Percentiles rank a stretch among this genome's conserved stretches.
Evolutionary conservation across 2,797 vertebrate genomes (phyloP).

Genomic region (Monodelphis domestica): DNA sequence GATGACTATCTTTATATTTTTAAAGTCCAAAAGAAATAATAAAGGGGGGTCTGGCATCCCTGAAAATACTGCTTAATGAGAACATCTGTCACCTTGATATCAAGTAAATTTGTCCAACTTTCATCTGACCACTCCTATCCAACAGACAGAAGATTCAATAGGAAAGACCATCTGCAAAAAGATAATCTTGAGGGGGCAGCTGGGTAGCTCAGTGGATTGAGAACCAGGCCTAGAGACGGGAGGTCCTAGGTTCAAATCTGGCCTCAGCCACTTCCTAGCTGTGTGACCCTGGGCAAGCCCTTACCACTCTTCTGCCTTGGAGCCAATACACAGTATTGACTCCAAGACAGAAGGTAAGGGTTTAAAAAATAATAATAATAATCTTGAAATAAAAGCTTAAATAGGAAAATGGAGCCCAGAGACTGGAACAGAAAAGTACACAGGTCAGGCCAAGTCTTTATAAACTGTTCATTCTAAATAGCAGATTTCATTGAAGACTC

Average conservation of each 20-base stretch:
- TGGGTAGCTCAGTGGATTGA: no score
- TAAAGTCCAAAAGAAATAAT: slow-evolving; percentile 40
- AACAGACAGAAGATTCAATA: slow-evolving; percentile 23
- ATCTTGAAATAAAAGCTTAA: slow-evolving; percentile 8
- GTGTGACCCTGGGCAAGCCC: no score
- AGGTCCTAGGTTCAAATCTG: no score
- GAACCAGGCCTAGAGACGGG: no score
- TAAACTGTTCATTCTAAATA: slow-evolving; percentile 41
- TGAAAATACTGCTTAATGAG: neutral
- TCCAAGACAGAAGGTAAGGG: no score
- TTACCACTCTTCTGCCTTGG: no score
- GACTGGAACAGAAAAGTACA: neutral
- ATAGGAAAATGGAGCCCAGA: neutral
- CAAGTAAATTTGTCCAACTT: neutral
- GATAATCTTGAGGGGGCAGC: slow-evolving; percentile 32
- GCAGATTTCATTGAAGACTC: slow-evolving; percentile 16
- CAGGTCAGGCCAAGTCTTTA: neutral
- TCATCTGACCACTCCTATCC: slow-evolving; percentile 26
- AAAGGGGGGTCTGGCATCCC: neutral
- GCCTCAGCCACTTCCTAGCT: no score
- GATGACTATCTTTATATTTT: neutral
- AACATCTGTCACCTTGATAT: neutral
- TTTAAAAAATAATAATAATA: no score
- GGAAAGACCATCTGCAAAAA: slow-evolving; percentile 30
- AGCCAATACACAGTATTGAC: no score